These are phyloP conservation scores for Turnix velox DNA, from an alignment of 2,113 vertebrate species.

Conservation along the genomic window DNA sequence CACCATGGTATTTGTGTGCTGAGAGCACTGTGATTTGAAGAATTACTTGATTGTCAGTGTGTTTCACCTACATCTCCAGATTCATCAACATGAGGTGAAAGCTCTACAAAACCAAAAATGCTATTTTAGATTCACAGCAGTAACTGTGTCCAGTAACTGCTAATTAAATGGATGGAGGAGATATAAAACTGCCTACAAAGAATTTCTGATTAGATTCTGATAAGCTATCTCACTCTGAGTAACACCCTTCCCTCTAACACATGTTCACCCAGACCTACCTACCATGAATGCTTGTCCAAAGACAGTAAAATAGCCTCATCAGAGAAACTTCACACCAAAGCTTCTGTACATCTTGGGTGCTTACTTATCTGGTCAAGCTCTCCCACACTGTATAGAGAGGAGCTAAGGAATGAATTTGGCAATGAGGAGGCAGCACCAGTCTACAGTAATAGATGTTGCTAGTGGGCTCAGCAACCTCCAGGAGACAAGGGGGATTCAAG, in stretches of 20 bases:
- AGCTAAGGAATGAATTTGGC: not conserved
- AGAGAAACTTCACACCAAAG: not conserved
- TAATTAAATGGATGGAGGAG: not conserved
- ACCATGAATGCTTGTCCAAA: not conserved
- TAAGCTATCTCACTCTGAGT: rapidly evolving
- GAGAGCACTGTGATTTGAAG: not conserved
- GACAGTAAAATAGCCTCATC: not conserved
- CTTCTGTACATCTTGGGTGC: too few relatives aligned
- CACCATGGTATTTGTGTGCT: rapidly evolving
- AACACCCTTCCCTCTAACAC: not conserved
- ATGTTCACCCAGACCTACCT: rapidly evolving
- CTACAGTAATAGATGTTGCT: not conserved
- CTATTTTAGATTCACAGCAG: not conserved
- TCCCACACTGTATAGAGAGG: not conserved
- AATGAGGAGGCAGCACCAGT: not conserved
- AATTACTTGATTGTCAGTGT: not conserved
- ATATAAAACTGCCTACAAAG: not conserved
- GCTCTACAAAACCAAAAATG: not conserved
- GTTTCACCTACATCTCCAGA: not conserved
- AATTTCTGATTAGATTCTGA: not conserved
- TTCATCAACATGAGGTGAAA: not conserved
- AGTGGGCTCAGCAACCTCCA: not conserved
- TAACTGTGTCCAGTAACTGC: not conserved
- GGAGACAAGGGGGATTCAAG: not conserved
- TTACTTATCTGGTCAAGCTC: not conserved